Evolutionary conservation across 2,113 vertebrate species (phyloP), one percentile per base, ranked within the genome.

Genomic region (Miniopterus natalensis): DNA sequence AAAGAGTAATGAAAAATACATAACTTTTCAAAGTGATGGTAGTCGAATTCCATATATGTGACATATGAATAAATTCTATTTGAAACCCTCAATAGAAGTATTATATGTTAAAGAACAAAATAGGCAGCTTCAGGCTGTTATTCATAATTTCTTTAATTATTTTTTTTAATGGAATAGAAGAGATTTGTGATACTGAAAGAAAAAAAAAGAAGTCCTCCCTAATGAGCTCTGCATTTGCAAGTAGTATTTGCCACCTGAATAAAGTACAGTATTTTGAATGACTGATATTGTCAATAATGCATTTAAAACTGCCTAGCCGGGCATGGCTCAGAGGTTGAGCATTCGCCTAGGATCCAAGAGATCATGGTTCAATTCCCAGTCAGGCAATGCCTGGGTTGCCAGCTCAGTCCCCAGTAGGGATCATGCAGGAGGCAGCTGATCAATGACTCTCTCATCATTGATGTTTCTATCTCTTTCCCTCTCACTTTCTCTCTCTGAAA

Each of bases 141-240:
- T 97, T 97, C 73, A 93, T 95, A 94, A 94, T 97, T 97, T 97
- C 95, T 96, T 88, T 94, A 96, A 91, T 89, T 96, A 92, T 94
- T 96, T 97, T 94, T 97, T 96, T 97, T 96, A 97, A 83, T 96
- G 78, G 65, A 95, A 96, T 23, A 91, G 81, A 90, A 93, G 85
- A 96, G 57, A 86, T 97, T 88, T 95, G 63, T 95, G 61, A 70
- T 53, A 79, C 81, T 91, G 91, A 96, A 97, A 93, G 51, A 14
- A 61, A 68, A 59, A 18, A 6, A 10, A 47, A 81, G 47, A 21
- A 66, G 55, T 15, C 51, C 29, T 94, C 42, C 87, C 66, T 97
- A 63, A 94, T 95, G 83, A 96, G 83, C 49, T 95, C 27, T 84
- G 70, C 83, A 95, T 86, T 91, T 90, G 83, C 85, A 95, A 95